phyloP scores from a whole-genome alignment of 2,888 invertebrate genomes.

The Calliphora vomitoria region DNA sequence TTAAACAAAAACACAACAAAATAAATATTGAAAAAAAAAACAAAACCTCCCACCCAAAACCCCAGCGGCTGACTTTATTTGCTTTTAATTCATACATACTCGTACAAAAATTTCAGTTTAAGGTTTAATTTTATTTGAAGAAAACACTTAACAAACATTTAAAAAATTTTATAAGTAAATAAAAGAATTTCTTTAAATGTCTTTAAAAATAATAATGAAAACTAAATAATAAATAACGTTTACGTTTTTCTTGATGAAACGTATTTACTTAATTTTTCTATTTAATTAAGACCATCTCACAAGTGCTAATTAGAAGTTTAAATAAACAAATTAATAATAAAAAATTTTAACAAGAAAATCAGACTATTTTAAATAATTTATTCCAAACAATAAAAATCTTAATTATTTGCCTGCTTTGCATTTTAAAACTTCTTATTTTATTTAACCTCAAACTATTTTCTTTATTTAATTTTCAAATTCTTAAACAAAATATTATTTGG shows the following conservation, averaged over 20 bases:
- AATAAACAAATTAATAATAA: slow-evolving; percentile 50
- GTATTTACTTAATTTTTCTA: slow-evolving; percentile 40
- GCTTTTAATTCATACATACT: slow-evolving; percentile 53
- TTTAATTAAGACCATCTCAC: slow-evolving; percentile 84
- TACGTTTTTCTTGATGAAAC: slow-evolving; percentile 42
- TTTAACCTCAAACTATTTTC: slow-evolving; percentile 28
- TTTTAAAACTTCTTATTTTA: slow-evolving; percentile 38
- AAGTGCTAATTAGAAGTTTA: slow-evolving; percentile 84
- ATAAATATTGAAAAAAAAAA: neutral
- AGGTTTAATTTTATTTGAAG: slow-evolving; percentile 45
- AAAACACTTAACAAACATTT: slow-evolving; percentile 28
- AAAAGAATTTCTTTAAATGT: slow-evolving; percentile 11
- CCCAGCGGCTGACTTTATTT: slow-evolving; percentile 65
- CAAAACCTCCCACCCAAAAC: neutral
- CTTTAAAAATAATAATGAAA: slow-evolving; percentile 40
- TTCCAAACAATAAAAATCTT: slow-evolving; percentile 51
- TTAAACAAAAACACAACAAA: slow-evolving; percentile 10
- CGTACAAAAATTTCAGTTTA: slow-evolving; percentile 42
- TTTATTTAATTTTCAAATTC: neutral
- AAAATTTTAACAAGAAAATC: slow-evolving; percentile 63
- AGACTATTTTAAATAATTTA: slow-evolving; percentile 47
- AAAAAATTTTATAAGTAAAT: slow-evolving; percentile 14
- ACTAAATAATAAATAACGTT: slow-evolving; percentile 35
- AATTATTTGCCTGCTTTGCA: slow-evolving; percentile 69
- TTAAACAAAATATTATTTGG: slow-evolving; percentile 7